Conservation (phyloP, 35 echinoderm and acorn worm genomes). For the Ptychodera flava region DNA sequence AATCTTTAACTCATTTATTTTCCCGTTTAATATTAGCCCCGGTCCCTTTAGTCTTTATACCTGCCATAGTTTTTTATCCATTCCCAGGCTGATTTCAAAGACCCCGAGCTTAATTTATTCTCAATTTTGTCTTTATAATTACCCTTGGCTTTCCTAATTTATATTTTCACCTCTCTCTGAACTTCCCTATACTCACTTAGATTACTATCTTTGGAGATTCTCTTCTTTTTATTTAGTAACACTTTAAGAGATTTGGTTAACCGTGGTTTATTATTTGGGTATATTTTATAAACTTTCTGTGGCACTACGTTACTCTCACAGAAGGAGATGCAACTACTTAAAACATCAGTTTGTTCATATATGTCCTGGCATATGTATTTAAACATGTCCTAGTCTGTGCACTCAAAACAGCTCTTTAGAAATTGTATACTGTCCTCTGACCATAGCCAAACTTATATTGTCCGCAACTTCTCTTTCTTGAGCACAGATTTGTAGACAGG, state of each 20-base stretch:
- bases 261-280: conserved; percentile 25
- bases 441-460: neutral
- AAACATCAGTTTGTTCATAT: conserved; percentile 11
- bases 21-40: conserved; percentile 11
- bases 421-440: neutral
- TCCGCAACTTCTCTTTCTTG: neutral
- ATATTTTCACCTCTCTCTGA: neutral
- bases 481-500: conserved; percentile 12
- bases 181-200: neutral
- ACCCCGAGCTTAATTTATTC: neutral
- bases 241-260: neutral
- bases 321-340: neutral
- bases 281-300: neutral
- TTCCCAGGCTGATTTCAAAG: neutral
- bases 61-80: neutral
- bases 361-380: neutral
- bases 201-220: neutral
- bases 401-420: conserved; percentile 8
- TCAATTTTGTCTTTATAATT: conserved; percentile 14
- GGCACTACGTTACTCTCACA: neutral
- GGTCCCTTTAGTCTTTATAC: neutral
- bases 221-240: neutral
- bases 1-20: neutral
- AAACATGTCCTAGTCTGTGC: neutral
- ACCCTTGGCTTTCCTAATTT: neutral